These are phyloP conservation scores for Nephrotoma guestfalica DNA, from an alignment of 2,888 invertebrate genomes.

Conservation along the genomic window DNA sequence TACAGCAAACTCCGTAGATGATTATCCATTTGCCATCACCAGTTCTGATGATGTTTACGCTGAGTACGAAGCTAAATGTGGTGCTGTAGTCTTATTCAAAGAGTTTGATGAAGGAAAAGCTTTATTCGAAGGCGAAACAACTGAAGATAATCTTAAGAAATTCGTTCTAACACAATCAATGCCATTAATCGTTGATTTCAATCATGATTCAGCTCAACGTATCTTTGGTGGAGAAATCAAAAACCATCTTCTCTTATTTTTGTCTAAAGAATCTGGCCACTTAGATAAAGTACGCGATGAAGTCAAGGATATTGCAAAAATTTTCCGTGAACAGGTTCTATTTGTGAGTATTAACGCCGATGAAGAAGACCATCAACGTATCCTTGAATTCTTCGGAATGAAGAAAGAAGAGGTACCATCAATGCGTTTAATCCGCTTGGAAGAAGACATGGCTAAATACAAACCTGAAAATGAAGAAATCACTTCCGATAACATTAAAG, in stretches of 20 bases:
- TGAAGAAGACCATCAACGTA: slow-evolving; percentile 89
- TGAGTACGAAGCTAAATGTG: slow-evolving; percentile 67
- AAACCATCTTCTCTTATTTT: slow-evolving; percentile 88
- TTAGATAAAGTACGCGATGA: slow-evolving; percentile 64
- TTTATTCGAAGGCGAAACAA: slow-evolving; percentile 53
- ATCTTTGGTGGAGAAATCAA: slow-evolving; percentile 98
- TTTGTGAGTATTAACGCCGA: slow-evolving; percentile 93
- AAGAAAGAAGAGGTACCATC: slow-evolving; percentile 84
- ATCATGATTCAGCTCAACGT: slow-evolving; percentile 93
- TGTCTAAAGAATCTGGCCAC: slow-evolving; percentile 79
- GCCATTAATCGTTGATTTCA: slow-evolving; percentile 89
- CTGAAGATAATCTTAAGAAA: slow-evolving; percentile 54
- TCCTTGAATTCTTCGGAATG: slow-evolving; percentile 99
- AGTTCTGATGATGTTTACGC: slow-evolving; percentile 60
- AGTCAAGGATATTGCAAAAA: slow-evolving; percentile 71
- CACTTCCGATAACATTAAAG: slow-evolving; percentile 28
- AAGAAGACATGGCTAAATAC: slow-evolving; percentile 96
- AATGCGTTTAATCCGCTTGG: slow-evolving; percentile 83
- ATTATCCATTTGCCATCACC: slow-evolving; percentile 77
- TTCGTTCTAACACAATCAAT: slow-evolving; percentile 75
- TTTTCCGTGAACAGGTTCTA: slow-evolving; percentile 81
- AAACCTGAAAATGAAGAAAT: slow-evolving; percentile 53
- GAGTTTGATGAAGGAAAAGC: slow-evolving; percentile 81
- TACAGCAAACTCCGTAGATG: slow-evolving; percentile 70
- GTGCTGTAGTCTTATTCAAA: slow-evolving; percentile 78